Percentiles rank a stretch among this genome's conserved stretches.
Evolutionary conservation across 1,140 invertebrate genomes (phyloP).

Genomic region (Phenacoccus solenopsis): DNA sequence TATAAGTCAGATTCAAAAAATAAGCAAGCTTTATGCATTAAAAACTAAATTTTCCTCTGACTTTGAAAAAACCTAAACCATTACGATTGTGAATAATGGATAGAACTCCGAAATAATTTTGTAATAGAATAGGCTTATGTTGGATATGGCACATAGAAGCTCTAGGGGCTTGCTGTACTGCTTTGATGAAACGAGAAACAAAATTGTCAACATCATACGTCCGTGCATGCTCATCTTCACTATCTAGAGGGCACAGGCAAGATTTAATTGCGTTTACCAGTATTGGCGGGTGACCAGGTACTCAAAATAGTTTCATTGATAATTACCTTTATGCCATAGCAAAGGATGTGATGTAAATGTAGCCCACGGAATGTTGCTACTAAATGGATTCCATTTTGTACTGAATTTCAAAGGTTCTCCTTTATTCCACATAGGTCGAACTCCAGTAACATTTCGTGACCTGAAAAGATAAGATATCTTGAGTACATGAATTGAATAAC

Average conservation of each 20-base stretch:
- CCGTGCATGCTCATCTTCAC: neutral
- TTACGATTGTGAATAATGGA: slow-evolving; percentile 74
- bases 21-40: no score
- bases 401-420: slow-evolving; percentile 50
- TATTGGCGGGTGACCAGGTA: neutral
- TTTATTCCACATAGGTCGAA: slow-evolving; percentile 62
- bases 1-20: no score
- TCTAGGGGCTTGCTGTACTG: neutral
- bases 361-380: slow-evolving; percentile 58
- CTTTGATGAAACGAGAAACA: neutral
- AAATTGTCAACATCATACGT: neutral
- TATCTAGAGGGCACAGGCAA: neutral
- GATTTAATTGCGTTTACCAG: neutral
- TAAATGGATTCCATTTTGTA: slow-evolving; percentile 76
- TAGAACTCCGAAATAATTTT: slow-evolving; percentile 63
- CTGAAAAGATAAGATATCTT: no score
- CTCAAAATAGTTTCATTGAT: neutral
- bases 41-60: slow-evolving; percentile 72
- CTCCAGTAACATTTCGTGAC: slow-evolving; percentile 52
- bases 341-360: slow-evolving; percentile 71
- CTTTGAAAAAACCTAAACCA: slow-evolving; percentile 70
- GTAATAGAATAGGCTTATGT: slow-evolving; percentile 57
- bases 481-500: no score
- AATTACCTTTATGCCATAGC: slow-evolving; percentile 57
- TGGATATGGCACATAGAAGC: slow-evolving; percentile 38